Evolutionary conservation across 37 sponge, comb jelly and placozoan genomes (phyloP).

Genomic region (Beroe forskalii): DNA sequence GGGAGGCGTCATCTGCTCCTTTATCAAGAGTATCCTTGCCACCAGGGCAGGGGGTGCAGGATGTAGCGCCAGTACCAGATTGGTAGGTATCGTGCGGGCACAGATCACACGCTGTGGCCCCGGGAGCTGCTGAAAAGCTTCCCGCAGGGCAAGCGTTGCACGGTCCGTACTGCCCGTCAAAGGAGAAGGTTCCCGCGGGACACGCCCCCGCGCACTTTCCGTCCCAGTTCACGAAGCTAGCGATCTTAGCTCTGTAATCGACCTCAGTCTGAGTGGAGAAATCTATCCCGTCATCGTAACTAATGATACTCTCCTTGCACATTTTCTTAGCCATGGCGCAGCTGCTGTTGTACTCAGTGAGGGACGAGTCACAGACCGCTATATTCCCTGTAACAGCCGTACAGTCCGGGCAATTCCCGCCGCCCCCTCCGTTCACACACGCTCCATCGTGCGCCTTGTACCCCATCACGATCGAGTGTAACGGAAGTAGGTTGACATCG

Average conservation of each 20-base stretch:
- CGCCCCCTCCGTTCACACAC: background rate
- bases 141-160: slow-evolving; percentile 22
- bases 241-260: background rate
- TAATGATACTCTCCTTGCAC: slow-evolving; percentile 11
- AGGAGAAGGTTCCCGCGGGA: slow-evolving; percentile 9
- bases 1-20: background rate
- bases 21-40: slow-evolving; percentile 35
- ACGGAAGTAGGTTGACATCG: slow-evolving; percentile 25
- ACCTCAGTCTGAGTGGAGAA: background rate
- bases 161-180: slow-evolving; percentile 13
- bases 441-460: slow-evolving; percentile 15
- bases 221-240: slow-evolving; percentile 14
- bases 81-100: slow-evolving; percentile 46
- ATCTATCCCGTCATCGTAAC: slow-evolving; percentile 27
- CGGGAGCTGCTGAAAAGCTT: background rate
- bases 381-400: background rate
- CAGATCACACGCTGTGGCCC: background rate
- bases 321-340: slow-evolving; percentile 56
- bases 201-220: slow-evolving; percentile 26
- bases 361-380: slow-evolving; percentile 26
- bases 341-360: slow-evolving; percentile 37
- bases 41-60: slow-evolving; percentile 13
- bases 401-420: slow-evolving; percentile 46
- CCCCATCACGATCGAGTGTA: background rate
- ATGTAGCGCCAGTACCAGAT: background rate